Percentiles rank a stretch among this genome's conserved stretches.
Conservation (phyloP, 1,140 invertebrate species). For the Drosophila sp. region DNA sequence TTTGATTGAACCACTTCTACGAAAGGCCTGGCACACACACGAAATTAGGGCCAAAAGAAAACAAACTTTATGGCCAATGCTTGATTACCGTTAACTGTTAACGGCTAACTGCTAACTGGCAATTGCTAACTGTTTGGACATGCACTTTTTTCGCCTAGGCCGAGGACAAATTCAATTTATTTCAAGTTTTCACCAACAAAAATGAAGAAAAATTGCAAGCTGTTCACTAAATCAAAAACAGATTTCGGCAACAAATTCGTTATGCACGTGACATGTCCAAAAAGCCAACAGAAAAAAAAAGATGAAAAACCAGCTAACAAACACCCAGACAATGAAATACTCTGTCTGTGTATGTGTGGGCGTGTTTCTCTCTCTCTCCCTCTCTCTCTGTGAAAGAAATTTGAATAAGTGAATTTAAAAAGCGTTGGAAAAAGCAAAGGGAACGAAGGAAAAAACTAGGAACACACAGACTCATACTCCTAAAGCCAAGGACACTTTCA, state of each 20-base stretch:
- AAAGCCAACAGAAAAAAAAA: slow-evolving; percentile 51
- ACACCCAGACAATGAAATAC: slow-evolving; percentile 45
- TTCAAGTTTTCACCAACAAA: slow-evolving; percentile 55
- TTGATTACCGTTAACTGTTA: slow-evolving; percentile 59
- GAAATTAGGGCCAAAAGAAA: slow-evolving; percentile 28
- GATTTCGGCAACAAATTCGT: slow-evolving; percentile 79
- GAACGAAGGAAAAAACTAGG: slow-evolving; percentile 28
- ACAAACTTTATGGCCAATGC: slow-evolving; percentile 47
- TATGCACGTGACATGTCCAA: slow-evolving; percentile 80
- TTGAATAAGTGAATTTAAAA: slow-evolving; percentile 82
- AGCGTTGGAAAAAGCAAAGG: slow-evolving; percentile 55
- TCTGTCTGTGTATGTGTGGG: not conserved
- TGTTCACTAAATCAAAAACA: slow-evolving; percentile 81
- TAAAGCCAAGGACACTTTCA: slow-evolving; percentile 79
- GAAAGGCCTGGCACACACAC: not conserved
- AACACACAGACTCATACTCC: slow-evolving; percentile 45
- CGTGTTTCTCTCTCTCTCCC: not conserved
- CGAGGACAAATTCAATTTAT: slow-evolving; percentile 72
- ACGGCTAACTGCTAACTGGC: slow-evolving; percentile 26
- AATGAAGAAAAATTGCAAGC: slow-evolving; percentile 64
- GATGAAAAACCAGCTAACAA: slow-evolving; percentile 10
- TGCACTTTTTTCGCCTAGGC: slow-evolving; percentile 55
- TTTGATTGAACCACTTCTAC: slow-evolving; percentile 54
- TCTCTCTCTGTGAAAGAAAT: slow-evolving; percentile 53
- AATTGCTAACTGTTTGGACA: slow-evolving; percentile 52